Evolutionary conservation across 2,888 invertebrate genomes (phyloP).

Genomic region (Aphodius granarius): DNA sequence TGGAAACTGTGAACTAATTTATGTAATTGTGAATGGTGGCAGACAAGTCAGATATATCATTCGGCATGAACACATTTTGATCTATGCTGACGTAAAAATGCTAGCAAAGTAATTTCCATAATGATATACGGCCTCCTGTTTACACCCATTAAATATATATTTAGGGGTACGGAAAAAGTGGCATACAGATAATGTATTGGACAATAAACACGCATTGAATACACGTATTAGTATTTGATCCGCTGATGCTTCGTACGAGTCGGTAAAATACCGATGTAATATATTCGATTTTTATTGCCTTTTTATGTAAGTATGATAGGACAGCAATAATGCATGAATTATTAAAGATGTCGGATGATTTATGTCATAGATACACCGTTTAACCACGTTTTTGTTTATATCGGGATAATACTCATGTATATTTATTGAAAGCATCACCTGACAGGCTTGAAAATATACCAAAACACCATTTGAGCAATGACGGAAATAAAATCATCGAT

Average conservation of each 20-base stretch:
- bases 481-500: too few relatives aligned
- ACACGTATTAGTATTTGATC: background rate
- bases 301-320: background rate
- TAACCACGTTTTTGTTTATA: background rate
- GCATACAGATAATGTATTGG: background rate
- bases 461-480: too few relatives aligned
- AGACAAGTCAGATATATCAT: background rate
- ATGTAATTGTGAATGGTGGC: slow-evolving; percentile 1
- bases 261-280: background rate
- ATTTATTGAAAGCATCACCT: background rate
- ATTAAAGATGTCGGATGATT: background rate
- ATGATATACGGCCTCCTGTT: background rate
- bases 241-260: background rate
- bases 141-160: background rate
- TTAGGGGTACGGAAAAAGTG: background rate
- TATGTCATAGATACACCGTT: background rate
- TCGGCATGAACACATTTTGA: background rate
- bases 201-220: background rate
- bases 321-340: background rate
- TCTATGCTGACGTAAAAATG: background rate
- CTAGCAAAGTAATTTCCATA: background rate
- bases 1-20: slow-evolving; percentile 13
- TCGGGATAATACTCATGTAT: background rate
- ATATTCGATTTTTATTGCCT: background rate
- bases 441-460: too few relatives aligned